phyloP scores from a whole-genome alignment of 2,113 vertebrate genomes.

The Periophthalmodon schlosseri region DNA sequence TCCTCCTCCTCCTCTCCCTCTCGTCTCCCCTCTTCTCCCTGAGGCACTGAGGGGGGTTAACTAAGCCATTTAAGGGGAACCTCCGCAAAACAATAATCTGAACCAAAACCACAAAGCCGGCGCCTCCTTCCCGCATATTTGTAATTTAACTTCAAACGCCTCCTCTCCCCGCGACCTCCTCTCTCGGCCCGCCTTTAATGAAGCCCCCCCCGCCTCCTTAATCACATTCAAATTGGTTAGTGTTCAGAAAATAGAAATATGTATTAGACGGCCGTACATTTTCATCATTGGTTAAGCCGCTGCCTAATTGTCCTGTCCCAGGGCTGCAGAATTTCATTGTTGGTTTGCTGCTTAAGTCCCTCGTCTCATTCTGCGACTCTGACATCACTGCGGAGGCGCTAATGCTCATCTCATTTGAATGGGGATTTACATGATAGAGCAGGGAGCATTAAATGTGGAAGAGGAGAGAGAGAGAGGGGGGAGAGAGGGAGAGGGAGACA shows the following conservation, averaged over 20 bases:
- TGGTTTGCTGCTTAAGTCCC: constrained; percentile 99
- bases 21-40: background rate
- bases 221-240: constrained; percentile 99
- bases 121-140: constrained; percentile 79
- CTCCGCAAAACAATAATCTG: constrained; percentile 79
- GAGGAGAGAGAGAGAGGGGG: constrained; percentile 81
- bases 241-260: constrained; percentile 99
- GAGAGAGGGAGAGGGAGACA: constrained; percentile 78
- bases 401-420: constrained; percentile 99
- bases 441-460: constrained; percentile 99
- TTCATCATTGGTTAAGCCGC: constrained; percentile 99
- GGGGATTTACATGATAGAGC: constrained; percentile 99
- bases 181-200: constrained; percentile 80
- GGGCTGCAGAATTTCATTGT: constrained; percentile 99
- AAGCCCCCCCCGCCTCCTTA: constrained; percentile 87
- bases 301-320: constrained; percentile 99
- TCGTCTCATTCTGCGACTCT: constrained; percentile 99
- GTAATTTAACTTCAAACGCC: constrained; percentile 88
- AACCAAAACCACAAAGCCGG: constrained; percentile 80
- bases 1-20: too few relatives aligned
- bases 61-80: constrained; percentile 80
- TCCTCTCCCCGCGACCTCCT: constrained; percentile 80
- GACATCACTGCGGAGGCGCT: constrained; percentile 99
- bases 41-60: constrained; percentile 66
- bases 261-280: constrained; percentile 99